Conservation (phyloP, 2,888 invertebrate species). For the Tuberolachnus salignus region DNA sequence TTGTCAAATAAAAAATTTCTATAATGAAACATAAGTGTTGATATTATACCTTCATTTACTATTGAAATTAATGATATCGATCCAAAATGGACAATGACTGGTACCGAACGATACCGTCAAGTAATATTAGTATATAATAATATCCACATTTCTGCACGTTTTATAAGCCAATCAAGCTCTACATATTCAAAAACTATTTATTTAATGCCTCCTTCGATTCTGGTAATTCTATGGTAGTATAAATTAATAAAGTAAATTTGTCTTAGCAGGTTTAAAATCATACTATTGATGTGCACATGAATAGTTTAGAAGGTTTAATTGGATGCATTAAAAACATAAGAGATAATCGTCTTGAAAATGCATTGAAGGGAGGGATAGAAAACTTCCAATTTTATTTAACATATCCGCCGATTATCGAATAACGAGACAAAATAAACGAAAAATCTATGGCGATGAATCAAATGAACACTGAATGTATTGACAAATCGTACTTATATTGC, state of each 20-base stretch:
- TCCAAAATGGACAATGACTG: too few relatives aligned
- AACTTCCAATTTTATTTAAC: slow-evolving; percentile 13
- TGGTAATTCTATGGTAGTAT: slow-evolving; percentile 24
- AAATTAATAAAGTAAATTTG: slow-evolving; percentile 29
- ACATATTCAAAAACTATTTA: slow-evolving; percentile 29
- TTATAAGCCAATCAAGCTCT: too few relatives aligned
- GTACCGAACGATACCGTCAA: too few relatives aligned
- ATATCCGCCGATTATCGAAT: slow-evolving; percentile 3
- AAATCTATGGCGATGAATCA: background rate
- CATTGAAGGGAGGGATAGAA: slow-evolving; percentile 21
- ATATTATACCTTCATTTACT: too few relatives aligned
- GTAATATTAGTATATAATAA: too few relatives aligned
- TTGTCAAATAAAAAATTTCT: too few relatives aligned
- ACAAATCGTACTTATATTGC: too few relatives aligned
- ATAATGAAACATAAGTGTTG: too few relatives aligned
- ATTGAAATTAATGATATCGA: too few relatives aligned
- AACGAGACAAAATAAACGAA: background rate
- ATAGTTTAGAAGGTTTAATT: slow-evolving; percentile 19
- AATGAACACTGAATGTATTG: background rate
- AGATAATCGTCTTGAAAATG: slow-evolving; percentile 5
- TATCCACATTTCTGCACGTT: too few relatives aligned
- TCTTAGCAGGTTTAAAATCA: slow-evolving; percentile 12
- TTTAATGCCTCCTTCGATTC: slow-evolving; percentile 15
- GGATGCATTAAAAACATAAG: slow-evolving; percentile 16
- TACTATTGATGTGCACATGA: background rate